phyloP scores from a whole-genome alignment of 1,140 invertebrate genomes.

The Rhyzopertha dominica region DNA sequence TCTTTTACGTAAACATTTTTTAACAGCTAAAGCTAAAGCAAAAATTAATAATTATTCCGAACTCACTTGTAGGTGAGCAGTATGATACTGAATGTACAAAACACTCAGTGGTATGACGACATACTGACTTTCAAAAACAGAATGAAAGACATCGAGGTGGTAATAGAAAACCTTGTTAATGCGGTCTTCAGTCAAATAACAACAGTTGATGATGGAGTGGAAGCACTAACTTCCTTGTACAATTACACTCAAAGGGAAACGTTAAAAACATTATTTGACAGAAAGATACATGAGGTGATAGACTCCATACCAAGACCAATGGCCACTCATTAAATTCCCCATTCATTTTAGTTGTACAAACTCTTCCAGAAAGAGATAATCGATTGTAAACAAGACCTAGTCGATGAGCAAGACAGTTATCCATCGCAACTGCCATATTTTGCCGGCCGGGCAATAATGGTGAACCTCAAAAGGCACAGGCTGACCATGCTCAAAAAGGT shows the following conservation, averaged over 20 bases:
- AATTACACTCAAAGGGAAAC: conserved; percentile 65
- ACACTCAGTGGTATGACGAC: conserved; percentile 67
- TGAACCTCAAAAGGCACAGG: conserved; percentile 57
- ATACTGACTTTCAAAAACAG: conserved; percentile 62
- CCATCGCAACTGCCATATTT: conserved; percentile 62
- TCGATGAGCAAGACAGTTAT: conserved; percentile 56
- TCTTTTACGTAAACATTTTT: too few species aligned
- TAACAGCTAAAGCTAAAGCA: too few species aligned
- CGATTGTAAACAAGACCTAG: conserved; percentile 63
- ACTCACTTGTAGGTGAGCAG: conserved; percentile 49
- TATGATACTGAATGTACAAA: conserved; percentile 68
- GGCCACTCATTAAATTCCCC: neutral
- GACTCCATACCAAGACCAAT: neutral
- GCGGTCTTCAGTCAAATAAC: conserved; percentile 61
- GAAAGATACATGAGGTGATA: conserved; percentile 50
- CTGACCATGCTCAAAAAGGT: conserved; percentile 57
- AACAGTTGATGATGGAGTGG: conserved; percentile 67
- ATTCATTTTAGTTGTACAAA: conserved; percentile 61
- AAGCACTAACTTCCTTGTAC: conserved; percentile 61
- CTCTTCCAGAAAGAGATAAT: conserved; percentile 76
- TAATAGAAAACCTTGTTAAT: conserved; percentile 65
- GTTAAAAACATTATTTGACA: conserved; percentile 56
- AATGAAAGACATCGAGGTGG: conserved; percentile 64
- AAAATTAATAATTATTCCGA: too few species aligned
- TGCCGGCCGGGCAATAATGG: conserved; percentile 63